Conservation (phyloP, 2,797 vertebrate species). For the Pseudotriccus pelzelni region DNA sequence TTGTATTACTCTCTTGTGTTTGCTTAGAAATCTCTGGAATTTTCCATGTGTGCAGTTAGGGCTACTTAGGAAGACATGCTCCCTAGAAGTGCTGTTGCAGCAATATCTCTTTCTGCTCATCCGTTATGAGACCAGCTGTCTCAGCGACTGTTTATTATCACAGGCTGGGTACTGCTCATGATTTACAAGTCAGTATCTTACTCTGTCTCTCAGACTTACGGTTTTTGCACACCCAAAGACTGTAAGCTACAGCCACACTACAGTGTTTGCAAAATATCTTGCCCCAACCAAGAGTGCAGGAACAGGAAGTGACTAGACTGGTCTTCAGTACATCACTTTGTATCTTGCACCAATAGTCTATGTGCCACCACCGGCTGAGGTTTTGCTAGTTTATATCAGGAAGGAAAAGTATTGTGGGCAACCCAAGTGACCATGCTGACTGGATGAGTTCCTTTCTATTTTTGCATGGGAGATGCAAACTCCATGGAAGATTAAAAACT, state of each 20-base stretch:
- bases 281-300: not conserved
- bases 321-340: not conserved
- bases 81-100: not conserved
- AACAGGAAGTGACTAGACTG: not conserved
- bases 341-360: not conserved
- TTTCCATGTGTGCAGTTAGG: not conserved
- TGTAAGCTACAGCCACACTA: not conserved
- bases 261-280: not conserved
- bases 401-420: not conserved
- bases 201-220: not conserved
- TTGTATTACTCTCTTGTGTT: not conserved
- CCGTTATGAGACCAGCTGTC: not conserved
- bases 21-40: not conserved
- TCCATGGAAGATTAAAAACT: not conserved
- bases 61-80: not conserved
- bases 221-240: not conserved
- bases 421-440: not conserved
- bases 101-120: not conserved
- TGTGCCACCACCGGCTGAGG: not conserved
- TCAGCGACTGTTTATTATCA: not conserved
- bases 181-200: not conserved
- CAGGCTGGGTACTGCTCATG: not conserved
- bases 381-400: not conserved
- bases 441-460: not conserved
- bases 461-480: not conserved